Conservation (phyloP, 2,797 vertebrate species). For the Accipiter superciliosus region DNA sequence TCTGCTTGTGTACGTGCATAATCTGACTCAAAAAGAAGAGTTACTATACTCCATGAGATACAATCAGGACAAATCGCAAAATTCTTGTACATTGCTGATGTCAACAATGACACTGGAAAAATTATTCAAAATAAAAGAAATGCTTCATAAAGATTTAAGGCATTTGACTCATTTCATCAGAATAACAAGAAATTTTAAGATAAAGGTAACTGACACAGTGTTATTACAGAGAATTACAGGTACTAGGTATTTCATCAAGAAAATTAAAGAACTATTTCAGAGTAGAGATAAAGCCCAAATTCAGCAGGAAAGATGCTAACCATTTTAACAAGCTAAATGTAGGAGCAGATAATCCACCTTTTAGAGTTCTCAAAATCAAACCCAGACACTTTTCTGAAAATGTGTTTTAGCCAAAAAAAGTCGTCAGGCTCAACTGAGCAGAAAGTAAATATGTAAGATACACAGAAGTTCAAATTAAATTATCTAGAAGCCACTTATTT, state of each 20-base stretch:
- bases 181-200: neutral
- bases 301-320: neutral
- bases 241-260: neutral
- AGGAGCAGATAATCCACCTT: neutral
- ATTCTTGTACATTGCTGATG: neutral
- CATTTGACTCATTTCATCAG: neutral
- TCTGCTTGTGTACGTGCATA: neutral
- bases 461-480: neutral
- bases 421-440: neutral
- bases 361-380: neutral
- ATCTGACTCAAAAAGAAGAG: neutral
- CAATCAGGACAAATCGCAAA: neutral
- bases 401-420: neutral
- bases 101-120: neutral
- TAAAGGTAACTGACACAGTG: neutral
- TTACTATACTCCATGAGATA: neutral
- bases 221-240: neutral
- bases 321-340: neutral
- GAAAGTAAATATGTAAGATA: neutral
- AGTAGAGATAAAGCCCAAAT: neutral
- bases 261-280: neutral
- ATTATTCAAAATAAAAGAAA: neutral
- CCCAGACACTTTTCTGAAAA: neutral
- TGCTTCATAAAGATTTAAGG: neutral
- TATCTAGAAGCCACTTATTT: neutral